Evolutionary conservation across 2,797 vertebrate species (phyloP), one percentile per base, ranked within the genome.

Genomic region (Pempheris klunzingeri): DNA sequence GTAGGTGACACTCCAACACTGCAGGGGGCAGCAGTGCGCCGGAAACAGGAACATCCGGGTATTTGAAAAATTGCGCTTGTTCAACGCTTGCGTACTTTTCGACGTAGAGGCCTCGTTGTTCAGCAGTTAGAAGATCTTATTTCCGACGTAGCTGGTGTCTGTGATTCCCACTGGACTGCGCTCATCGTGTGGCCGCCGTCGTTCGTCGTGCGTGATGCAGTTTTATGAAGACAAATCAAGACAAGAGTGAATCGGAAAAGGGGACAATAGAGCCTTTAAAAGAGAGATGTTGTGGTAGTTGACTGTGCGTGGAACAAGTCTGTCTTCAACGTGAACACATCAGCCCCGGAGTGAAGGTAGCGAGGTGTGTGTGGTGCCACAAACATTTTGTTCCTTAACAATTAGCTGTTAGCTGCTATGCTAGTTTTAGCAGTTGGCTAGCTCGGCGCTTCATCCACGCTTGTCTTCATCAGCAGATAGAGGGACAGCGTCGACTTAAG

Each of bases 181-280:
- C 38, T 58, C 80, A 90, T 83, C 93, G 92, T 92, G 91, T 63
- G 78, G 65, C 64, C 18, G 46, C 74, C 79, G 80, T 92, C 67
- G 84, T 84, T 72, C 38, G 49, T 82, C 52, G 82, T 80, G 86
- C 74, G 82, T 81, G 81, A 47, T 85, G 78, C 82, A 15, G 73
- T 70, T 85, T 24, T 9, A 34, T n/a, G 69, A 64, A 72, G 76
- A 54, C 59, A 64, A 34, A 30, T 46, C 50, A 52, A 52, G 39
- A 52, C 58, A 64, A n/a, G 28, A 34, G 28, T 34, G 72, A 74
- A 50, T 9, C 63, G 7, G 24, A 71, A 52, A 69, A 74, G 66
- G n/a, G 63, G 32, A 75, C 11, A 12, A 61, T 20, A 67, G 28
- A 20, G 0, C 3, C 4, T 9, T 4, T 32, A 4, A 49, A 8